Evolutionary conservation across 1,140 invertebrate genomes (phyloP).

Genomic region (Bradynema listronoti): DNA sequence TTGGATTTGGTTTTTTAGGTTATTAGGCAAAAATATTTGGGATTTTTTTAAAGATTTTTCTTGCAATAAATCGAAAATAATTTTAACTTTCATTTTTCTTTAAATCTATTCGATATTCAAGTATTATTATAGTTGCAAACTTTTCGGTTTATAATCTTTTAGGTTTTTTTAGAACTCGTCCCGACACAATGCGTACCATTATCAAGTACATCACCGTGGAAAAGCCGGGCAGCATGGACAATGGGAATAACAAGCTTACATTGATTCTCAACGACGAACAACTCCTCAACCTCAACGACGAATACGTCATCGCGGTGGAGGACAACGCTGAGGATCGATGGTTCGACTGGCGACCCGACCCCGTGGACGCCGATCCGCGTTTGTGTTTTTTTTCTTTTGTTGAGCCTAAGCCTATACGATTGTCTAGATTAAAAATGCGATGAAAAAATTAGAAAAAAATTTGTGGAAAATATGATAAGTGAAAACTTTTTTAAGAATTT

Average conservation of each 20-base stretch:
- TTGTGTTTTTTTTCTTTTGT: constrained; percentile 6
- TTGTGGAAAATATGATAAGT: too few relatives aligned
- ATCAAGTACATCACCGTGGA: constrained; percentile 53
- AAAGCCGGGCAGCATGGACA: constrained; percentile 40
- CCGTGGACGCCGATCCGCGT: constrained; percentile 49
- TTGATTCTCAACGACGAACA: constrained; percentile 23
- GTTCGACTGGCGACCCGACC: constrained; percentile 48
- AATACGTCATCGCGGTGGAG: constrained; percentile 46
- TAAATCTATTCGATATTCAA: not conserved
- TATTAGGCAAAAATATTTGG: not conserved
- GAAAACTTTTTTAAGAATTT: too few relatives aligned
- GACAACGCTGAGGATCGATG: constrained; percentile 40
- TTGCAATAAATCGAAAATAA: too few relatives aligned
- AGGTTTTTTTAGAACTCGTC: constrained; percentile 36
- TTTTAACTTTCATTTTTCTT: not conserved
- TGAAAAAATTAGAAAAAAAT: too few relatives aligned
- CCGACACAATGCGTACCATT: constrained; percentile 52
- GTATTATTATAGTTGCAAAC: too few relatives aligned
- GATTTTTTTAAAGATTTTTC: not conserved
- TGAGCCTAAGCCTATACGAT: too few relatives aligned
- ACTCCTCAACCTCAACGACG: constrained; percentile 45
- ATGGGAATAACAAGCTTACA: constrained; percentile 17
- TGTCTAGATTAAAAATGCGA: too few relatives aligned
- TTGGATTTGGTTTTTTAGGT: not conserved
- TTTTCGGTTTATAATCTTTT: too few relatives aligned